These are phyloP conservation scores for Ectropis grisescens DNA, from an alignment of 1,140 invertebrate species.

Conservation along the genomic window DNA sequence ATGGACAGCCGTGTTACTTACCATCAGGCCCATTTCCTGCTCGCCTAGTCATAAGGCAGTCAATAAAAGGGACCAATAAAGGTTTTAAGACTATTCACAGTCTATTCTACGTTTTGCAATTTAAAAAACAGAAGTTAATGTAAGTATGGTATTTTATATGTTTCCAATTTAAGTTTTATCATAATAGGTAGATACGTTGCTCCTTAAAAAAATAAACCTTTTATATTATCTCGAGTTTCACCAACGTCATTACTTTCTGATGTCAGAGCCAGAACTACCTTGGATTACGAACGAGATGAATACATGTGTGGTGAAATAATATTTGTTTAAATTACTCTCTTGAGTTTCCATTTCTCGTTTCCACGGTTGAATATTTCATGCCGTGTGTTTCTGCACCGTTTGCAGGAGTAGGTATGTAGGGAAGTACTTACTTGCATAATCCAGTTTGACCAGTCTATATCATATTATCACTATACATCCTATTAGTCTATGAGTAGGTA, in stretches of 20 bases:
- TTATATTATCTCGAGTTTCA: too few species aligned
- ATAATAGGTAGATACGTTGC: too few species aligned
- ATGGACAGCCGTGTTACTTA: too few species aligned
- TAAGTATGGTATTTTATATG: too few species aligned
- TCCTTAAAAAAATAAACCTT: too few species aligned
- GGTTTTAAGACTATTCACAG: too few species aligned
- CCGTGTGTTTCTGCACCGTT: conserved; percentile 1
- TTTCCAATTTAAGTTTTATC: too few species aligned
- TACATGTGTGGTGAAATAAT: conserved; percentile 38
- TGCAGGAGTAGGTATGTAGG: background rate
- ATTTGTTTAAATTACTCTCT: conserved; percentile 46
- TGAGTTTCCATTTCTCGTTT: conserved; percentile 20
- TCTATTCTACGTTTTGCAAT: too few species aligned
- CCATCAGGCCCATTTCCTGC: too few species aligned
- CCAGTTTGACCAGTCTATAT: background rate
- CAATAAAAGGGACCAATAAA: too few species aligned
- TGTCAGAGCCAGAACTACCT: background rate
- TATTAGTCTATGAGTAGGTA: background rate
- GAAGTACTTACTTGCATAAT: background rate
- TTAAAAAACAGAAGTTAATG: background rate
- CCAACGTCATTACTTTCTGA: background rate
- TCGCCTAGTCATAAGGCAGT: too few species aligned
- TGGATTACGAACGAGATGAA: background rate
- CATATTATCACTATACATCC: background rate
- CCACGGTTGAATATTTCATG: conserved; percentile 26